phyloP scores from a whole-genome alignment of 1,140 invertebrate genomes.

The Macrobrachium nipponense region DNA sequence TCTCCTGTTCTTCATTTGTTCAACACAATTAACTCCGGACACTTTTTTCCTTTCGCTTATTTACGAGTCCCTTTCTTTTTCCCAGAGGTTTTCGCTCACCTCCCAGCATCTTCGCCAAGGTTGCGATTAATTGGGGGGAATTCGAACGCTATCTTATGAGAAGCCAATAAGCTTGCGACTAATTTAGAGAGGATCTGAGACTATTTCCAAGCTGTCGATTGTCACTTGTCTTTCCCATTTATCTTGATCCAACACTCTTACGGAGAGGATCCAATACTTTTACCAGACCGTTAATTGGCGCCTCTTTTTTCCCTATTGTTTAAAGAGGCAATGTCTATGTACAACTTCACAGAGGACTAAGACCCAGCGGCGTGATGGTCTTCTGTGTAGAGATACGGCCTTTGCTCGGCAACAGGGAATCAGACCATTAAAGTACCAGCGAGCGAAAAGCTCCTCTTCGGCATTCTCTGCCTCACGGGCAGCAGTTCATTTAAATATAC shows the following conservation, averaged over 20 bases:
- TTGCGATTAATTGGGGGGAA: conserved; percentile 44
- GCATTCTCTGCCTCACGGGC: too few relatives aligned
- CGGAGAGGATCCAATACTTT: conserved; percentile 62
- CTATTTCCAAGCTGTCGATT: conserved; percentile 63
- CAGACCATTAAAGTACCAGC: too few relatives aligned
- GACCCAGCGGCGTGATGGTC: neutral
- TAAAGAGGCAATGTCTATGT: conserved; percentile 43
- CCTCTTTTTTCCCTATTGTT: conserved; percentile 47
- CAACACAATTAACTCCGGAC: conserved; percentile 53
- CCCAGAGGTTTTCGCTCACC: conserved; percentile 35
- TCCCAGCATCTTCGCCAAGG: conserved; percentile 2
- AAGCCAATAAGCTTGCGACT: conserved; percentile 62
- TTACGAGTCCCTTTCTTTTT: conserved; percentile 39
- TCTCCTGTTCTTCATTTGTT: conserved; percentile 61
- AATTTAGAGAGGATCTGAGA: conserved; percentile 63
- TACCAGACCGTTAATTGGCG: conserved; percentile 60
- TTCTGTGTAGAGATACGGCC: neutral
- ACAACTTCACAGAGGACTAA: neutral
- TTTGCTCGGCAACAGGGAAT: too few relatives aligned
- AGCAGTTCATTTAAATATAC: too few relatives aligned
- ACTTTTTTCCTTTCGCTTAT: conserved; percentile 46
- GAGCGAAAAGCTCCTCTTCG: too few relatives aligned
- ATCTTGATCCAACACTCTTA: conserved; percentile 63
- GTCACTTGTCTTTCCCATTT: conserved; percentile 62
- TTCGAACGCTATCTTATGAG: conserved; percentile 55